These are phyloP conservation scores for Pempheris klunzingeri DNA, from an alignment of 2,797 vertebrate genomes.

Conservation along the genomic window DNA sequence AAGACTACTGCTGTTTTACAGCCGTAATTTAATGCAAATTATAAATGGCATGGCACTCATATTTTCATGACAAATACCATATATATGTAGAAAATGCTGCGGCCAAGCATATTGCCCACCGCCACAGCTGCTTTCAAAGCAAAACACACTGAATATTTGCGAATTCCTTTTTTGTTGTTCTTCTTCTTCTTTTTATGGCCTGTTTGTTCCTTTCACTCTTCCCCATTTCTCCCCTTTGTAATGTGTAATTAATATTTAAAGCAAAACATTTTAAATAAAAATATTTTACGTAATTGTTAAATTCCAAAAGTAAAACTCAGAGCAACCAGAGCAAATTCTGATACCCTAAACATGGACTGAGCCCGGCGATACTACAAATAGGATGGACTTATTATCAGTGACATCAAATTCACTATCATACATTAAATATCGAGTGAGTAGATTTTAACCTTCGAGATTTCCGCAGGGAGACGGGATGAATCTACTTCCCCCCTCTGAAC, in stretches of 20 bases:
- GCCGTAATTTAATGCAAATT: not conserved
- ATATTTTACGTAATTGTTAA: slow-evolving; percentile 32
- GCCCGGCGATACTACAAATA: slow-evolving; percentile 35
- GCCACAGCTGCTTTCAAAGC: not conserved
- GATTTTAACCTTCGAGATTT: slow-evolving; percentile 77
- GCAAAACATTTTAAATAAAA: slow-evolving; percentile 22
- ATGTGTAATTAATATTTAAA: slow-evolving; percentile 13
- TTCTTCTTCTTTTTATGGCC: not conserved
- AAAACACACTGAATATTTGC: not conserved
- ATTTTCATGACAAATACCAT: not conserved
- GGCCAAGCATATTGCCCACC: not conserved
- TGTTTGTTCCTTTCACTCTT: not conserved
- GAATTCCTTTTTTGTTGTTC: not conserved
- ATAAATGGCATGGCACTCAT: not conserved
- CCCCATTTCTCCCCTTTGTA: not conserved
- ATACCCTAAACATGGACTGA: slow-evolving; percentile 22
- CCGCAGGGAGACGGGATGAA: slow-evolving; percentile 63
- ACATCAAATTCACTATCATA: slow-evolving; percentile 70
- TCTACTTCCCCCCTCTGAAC: slow-evolving; percentile 74
- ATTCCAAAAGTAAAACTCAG: slow-evolving; percentile 17
- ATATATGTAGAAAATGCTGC: not conserved
- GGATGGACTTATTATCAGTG: slow-evolving; percentile 55
- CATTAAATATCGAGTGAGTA: slow-evolving; percentile 75
- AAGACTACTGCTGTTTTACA: not conserved
- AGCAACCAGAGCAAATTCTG: not conserved